phyloP scores from a whole-genome alignment of 2,797 vertebrate genomes.

The Sphaeramia orbicularis region DNA sequence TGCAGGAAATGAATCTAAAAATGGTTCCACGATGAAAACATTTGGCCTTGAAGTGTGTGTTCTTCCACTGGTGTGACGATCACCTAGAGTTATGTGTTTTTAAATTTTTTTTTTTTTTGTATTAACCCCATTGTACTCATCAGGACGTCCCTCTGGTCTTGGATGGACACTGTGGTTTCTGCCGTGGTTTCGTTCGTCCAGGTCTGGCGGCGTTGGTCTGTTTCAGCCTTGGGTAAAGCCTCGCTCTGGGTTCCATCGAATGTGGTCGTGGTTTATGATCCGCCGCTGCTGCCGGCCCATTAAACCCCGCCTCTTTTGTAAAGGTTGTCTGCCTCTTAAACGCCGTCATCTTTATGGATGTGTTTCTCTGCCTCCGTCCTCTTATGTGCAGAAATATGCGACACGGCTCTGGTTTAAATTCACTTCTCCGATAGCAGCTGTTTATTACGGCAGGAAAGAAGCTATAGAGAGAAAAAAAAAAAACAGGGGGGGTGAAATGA shows the following conservation, averaged over 20 bases:
- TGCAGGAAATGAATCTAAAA: slow-evolving; percentile 4
- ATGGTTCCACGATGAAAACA: background rate
- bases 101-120: too few species aligned
- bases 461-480: slow-evolving; percentile 57
- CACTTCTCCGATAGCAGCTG: slow-evolving; percentile 81
- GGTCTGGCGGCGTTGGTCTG: slow-evolving; percentile 45
- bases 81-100: background rate
- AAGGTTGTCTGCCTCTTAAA: slow-evolving; percentile 90
- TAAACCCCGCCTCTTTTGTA: slow-evolving; percentile 86
- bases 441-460: slow-evolving; percentile 83
- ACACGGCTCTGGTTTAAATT: slow-evolving; percentile 85
- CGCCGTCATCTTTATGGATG: slow-evolving; percentile 87
- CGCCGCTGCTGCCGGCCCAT: slow-evolving; percentile 79
- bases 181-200: slow-evolving; percentile 44
- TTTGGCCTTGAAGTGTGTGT: background rate
- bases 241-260: slow-evolving; percentile 54
- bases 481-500: slow-evolving; percentile 28
- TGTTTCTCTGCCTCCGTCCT: slow-evolving; percentile 69
- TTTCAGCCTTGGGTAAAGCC: slow-evolving; percentile 63
- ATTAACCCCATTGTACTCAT: background rate
- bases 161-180: slow-evolving; percentile 26
- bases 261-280: slow-evolving; percentile 81
- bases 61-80: background rate
- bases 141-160: background rate
- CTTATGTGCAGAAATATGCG: slow-evolving; percentile 77